phyloP scores from a whole-genome alignment of 2,888 invertebrate species.

The Allophyes oxyacanthae region DNA sequence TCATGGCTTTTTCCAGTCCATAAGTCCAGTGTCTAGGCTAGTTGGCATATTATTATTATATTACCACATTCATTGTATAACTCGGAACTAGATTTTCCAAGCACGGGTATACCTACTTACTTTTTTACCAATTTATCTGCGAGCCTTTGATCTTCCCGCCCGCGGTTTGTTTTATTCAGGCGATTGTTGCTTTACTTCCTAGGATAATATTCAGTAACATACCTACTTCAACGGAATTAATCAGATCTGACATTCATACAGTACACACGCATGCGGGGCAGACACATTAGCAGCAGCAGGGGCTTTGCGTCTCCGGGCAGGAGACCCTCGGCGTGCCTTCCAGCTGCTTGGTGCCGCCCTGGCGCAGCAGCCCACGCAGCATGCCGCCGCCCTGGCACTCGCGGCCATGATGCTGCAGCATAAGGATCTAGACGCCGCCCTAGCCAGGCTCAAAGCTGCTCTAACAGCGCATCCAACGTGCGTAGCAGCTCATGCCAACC shows the following conservation, averaged over 20 bases:
- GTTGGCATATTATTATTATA: too few relatives aligned
- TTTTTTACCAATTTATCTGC: too few relatives aligned
- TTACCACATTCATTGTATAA: too few relatives aligned
- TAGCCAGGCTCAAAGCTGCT: conserved; percentile 85
- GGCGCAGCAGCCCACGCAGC: conserved; percentile 82
- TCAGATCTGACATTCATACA: conserved; percentile 1
- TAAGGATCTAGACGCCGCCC: conserved; percentile 82
- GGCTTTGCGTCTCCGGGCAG: conserved; percentile 83
- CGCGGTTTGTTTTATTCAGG: too few relatives aligned
- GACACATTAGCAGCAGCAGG: conserved; percentile 87
- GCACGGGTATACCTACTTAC: too few relatives aligned
- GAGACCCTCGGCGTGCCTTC: conserved; percentile 85
- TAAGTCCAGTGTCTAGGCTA: too few relatives aligned
- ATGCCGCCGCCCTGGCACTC: conserved; percentile 84
- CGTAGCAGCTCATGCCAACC: conserved; percentile 81
- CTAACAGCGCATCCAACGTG: conserved; percentile 80
- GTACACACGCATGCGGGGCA: conserved; percentile 81
- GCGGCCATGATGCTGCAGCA: conserved; percentile 89
- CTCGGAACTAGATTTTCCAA: too few relatives aligned
- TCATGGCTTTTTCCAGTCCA: too few relatives aligned
- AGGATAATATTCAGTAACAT: too few relatives aligned
- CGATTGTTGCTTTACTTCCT: too few relatives aligned
- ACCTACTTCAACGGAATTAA: too few relatives aligned
- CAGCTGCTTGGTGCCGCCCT: conserved; percentile 88
- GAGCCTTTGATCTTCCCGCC: too few relatives aligned